Evolutionary conservation across 1,140 invertebrate genomes (phyloP), one percentile per base, ranked within the genome.

Genomic region (Zaprionus camerounensis): DNA sequence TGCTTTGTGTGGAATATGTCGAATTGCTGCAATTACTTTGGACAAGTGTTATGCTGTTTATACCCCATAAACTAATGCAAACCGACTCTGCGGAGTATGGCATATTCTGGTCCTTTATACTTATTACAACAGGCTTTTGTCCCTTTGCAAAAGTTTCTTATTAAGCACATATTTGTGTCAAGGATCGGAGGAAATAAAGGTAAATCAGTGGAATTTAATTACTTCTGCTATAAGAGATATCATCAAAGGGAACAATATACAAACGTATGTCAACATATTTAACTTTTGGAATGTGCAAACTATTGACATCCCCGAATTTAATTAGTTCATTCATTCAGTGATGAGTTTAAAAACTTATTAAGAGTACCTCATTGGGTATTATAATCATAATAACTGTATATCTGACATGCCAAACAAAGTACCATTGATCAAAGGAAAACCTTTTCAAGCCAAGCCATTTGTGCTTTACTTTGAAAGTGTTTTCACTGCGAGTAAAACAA

Each of bases 1-100:
- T 61, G 55, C 34, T 58, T 58, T 72, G 31, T 44, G 38, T 22
- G 36, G 26, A 28, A 72, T 65, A 65, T 65, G 69, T 71, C 44
- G 28, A 72, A 64, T 58, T 55, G 36, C 24, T 38, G 62, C 70
- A 72, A 67, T 72, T 66, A 56, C 46, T 71, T 71, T 65, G 12
- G 36, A 2, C 57, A 38, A 51, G 53, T 22, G 31, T 17, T 46
- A 44, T 61, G 66, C 31, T 41, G 24, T 67, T 73, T 58, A 41
- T 67, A 61, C 55, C 34, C 63, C 58, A 24, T 53, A 31, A 62
- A 26, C 41, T 31, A 67, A 17, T 34, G 41, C n/a, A 15, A 28
- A 28, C 24, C 36, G 24, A 15, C 12, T 22, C 3, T 31, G 49
- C 46, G 46, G 24, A 41, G 24, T n/a, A 28, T 7, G 6, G 5